These are phyloP conservation scores for Ictalurus punctatus DNA, from an alignment of 2,113 vertebrate genomes.

Conservation along the genomic window DNA sequence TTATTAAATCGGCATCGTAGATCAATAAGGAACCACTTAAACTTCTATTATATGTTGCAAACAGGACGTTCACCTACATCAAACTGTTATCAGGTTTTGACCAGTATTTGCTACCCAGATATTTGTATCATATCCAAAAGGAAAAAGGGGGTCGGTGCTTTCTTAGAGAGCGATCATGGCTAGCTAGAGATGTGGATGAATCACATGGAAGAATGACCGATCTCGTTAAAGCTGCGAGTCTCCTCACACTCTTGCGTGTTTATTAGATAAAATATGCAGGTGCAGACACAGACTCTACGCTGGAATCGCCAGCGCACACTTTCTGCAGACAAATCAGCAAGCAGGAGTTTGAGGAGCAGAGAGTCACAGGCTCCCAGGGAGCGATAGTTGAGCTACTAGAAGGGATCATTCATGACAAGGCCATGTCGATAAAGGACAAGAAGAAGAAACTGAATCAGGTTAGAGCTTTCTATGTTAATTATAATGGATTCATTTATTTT, in stretches of 20 bases:
- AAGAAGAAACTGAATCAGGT: slow-evolving; percentile 86
- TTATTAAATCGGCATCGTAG: neutral
- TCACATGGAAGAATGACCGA: neutral
- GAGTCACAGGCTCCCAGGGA: slow-evolving; percentile 67
- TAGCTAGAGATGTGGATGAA: neutral
- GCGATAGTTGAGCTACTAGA: slow-evolving; percentile 76
- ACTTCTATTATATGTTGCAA: neutral
- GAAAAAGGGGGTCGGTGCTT: neutral
- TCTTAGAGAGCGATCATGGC: neutral
- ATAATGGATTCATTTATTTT: neutral
- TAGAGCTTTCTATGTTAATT: neutral
- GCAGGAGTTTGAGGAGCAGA: slow-evolving; percentile 79
- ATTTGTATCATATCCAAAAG: neutral
- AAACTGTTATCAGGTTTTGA: neutral
- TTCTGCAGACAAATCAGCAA: slow-evolving; percentile 75
- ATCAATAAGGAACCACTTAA: neutral
- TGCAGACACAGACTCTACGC: slow-evolving; percentile 70
- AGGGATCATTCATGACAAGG: slow-evolving; percentile 75
- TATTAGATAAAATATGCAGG: slow-evolving; percentile 82
- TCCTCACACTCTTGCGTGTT: neutral
- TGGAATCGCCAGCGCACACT: slow-evolving; percentile 66
- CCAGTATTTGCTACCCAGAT: neutral
- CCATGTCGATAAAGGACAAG: slow-evolving; percentile 80
- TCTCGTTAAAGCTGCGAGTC: neutral
- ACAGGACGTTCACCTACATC: neutral